Conservation (phyloP, 1,140 invertebrate species). For the Drosophila seguyi region DNA sequence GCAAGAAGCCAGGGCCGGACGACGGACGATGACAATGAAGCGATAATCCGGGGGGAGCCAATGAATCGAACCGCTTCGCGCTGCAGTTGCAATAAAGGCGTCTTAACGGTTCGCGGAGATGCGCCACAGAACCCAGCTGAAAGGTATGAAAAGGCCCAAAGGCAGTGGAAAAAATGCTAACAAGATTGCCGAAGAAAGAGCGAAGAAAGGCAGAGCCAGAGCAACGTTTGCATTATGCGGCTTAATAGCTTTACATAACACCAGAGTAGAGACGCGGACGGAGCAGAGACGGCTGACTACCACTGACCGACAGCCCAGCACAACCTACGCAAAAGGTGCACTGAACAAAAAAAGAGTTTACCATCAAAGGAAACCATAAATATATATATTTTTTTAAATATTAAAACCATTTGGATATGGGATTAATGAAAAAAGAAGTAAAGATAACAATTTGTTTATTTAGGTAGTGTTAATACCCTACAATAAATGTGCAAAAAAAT, state of each 20-base stretch:
- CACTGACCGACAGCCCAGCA: constrained; percentile 33
- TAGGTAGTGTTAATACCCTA: too few species aligned
- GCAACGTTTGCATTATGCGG: constrained; percentile 56
- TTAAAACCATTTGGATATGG: background rate
- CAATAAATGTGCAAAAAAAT: too few species aligned
- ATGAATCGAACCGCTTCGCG: constrained; percentile 28
- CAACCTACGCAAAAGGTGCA: constrained; percentile 42
- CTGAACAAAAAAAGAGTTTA: constrained; percentile 1
- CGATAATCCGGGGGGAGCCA: constrained; percentile 52
- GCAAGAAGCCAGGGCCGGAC: constrained; percentile 1
- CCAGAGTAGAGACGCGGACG: constrained; percentile 47
- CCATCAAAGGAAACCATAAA: background rate
- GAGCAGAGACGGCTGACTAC: constrained; percentile 2
- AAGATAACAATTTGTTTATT: too few species aligned
- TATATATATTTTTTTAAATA: background rate
- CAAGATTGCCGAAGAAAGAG: constrained; percentile 27
- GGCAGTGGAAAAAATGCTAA: constrained; percentile 30
- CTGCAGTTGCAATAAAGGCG: constrained; percentile 51
- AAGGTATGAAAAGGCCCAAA: constrained; percentile 2
- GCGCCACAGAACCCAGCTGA: constrained; percentile 14
- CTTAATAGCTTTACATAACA: constrained; percentile 78
- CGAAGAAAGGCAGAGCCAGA: constrained; percentile 27
- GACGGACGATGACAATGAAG: constrained; percentile 51
- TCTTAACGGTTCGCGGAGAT: constrained; percentile 62
- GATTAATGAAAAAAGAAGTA: background rate